A percentile compares a stretch with the other conserved stretches of the same genome.
phyloP scores from a whole-genome alignment of 2,888 invertebrate genomes.

The Epistrophella euchroma region DNA sequence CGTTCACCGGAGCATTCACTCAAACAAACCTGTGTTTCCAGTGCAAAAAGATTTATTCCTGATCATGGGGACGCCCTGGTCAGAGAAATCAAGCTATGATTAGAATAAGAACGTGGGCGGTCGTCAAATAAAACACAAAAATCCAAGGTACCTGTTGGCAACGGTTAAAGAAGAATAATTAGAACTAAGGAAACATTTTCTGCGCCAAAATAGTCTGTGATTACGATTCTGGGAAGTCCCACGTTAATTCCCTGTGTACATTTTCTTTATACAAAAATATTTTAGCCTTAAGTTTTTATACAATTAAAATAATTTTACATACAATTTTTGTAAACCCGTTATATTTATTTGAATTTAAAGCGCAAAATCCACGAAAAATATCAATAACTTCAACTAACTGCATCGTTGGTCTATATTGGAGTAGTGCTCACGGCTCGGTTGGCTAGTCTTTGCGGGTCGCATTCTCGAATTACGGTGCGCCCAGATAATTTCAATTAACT shows the following conservation, averaged over 20 bases:
- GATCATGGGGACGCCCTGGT: conserved; percentile 82
- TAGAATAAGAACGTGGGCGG: conserved; percentile 45
- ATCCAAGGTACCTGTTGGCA: conserved; percentile 59
- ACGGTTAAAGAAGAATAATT: conserved; percentile 8
- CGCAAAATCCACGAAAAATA: neutral
- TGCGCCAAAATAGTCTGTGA: conserved; percentile 71
- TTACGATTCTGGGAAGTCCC: conserved; percentile 41
- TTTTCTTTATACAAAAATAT: conserved; percentile 5
- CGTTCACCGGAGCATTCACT: conserved; percentile 85
- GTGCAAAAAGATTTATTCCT: conserved; percentile 81
- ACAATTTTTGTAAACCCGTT: neutral
- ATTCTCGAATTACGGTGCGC: no score
- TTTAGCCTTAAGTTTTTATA: conserved; percentile 31
- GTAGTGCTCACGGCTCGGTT: no score
- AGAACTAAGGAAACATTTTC: conserved; percentile 30
- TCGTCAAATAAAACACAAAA: conserved; percentile 13
- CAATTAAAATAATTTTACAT: conserved; percentile 2
- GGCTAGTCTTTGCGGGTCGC: no score
- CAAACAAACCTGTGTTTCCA: conserved; percentile 86
- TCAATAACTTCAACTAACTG: neutral
- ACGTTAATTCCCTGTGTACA: conserved; percentile 13
- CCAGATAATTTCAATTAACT: no score
- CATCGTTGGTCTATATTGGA: no score
- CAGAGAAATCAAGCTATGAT: conserved; percentile 79
- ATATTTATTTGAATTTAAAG: neutral